Base-by-base conservation (phyloP, 2,797 vertebrate species). In the Tapirus indicus region DNA sequence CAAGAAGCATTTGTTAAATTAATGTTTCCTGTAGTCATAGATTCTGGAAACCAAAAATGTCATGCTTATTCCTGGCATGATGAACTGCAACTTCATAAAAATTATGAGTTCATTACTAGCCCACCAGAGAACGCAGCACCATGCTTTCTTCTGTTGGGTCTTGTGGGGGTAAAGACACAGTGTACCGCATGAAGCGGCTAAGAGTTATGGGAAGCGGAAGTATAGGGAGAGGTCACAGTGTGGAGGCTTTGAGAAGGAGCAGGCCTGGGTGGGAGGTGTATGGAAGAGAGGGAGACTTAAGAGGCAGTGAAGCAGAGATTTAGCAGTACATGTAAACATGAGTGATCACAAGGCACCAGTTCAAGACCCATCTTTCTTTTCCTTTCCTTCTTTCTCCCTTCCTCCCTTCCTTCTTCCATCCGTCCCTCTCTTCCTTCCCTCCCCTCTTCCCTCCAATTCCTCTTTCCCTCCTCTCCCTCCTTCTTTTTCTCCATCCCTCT, bases 401-500 rank as follows among this genome's bases (percentile, higher is more conserved):
- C 11, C 25, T 16, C 64, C 47, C n/a, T 25, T 4, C 20, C 35
- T 68, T 17, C 18, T 54, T 52, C 2, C 25, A 0, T 56, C 13
- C 44, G 21, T 44, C 9, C 8, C 27, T 21, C 1, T 1, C 14
- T 14, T 18, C 17, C 23, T 17, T 10, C 32, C 7, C 35, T 2
- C 6, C 1, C 18, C 5, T 32, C 1, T 12, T 8, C 16, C n/a
- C 38, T 49, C 21, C 5, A 38, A 4, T 21, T 17, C 35, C 1
- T 0, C 4, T 0, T 4, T 41, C 0, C 21, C 4, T 29, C 29
- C 9, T 14, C 5, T 80, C 29, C 5, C 18, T 3, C 20, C 0
- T 71, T 60, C 10, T 47, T 68, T 41, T 14, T 25, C 12, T 11
- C 62, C 35, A 12, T n/a, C 4, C 29, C 21, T 6, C 83, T 10